A percentile compares a stretch with the other conserved stretches of the same genome.
Conservation (phyloP, 2,113 vertebrate species). For the Mus spicilegus region DNA sequence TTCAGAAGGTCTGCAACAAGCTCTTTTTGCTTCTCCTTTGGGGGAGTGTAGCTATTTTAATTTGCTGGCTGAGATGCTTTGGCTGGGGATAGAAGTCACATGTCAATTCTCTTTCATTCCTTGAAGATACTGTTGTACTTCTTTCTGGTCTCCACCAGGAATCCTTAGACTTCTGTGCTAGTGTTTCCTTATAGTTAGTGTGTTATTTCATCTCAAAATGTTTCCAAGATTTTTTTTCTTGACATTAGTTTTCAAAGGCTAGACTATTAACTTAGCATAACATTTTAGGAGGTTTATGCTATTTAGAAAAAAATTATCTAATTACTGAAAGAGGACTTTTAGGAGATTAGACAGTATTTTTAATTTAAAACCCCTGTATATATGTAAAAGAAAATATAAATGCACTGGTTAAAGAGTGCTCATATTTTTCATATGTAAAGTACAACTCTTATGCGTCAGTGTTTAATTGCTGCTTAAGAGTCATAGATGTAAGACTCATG, state of each 20-base stretch:
- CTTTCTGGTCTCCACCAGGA: background rate
- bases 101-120: background rate
- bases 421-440: background rate
- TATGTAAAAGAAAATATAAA: background rate
- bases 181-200: background rate
- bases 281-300: background rate
- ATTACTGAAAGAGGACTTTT: slow-evolving; percentile 2
- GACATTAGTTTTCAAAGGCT: background rate
- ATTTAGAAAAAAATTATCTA: background rate
- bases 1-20: background rate
- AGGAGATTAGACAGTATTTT: background rate
- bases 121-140: background rate
- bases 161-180: background rate
- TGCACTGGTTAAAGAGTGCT: background rate
- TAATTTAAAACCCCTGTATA: background rate
- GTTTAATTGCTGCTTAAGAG: background rate
- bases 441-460: background rate
- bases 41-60: background rate
- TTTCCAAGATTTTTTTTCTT: background rate
- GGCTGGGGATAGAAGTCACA: background rate
- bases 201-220: background rate
- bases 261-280: background rate
- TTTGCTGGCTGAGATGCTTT: background rate
- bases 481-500: background rate
- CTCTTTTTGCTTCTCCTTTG: background rate